These are phyloP conservation scores for Amblyopsis rosae DNA, from an alignment of 2,113 vertebrate species.

Conservation along the genomic window DNA sequence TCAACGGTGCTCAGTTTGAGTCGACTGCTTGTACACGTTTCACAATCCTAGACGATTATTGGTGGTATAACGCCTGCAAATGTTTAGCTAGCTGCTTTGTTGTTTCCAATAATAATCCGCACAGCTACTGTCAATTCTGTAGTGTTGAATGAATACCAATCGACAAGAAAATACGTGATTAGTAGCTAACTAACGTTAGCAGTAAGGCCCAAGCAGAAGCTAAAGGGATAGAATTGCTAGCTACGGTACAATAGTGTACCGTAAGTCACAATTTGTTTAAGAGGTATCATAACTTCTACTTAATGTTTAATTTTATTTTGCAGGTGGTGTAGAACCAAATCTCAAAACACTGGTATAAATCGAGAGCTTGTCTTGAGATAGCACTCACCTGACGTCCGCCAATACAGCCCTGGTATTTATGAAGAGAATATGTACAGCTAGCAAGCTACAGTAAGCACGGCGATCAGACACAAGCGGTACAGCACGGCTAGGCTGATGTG, in stretches of 20 bases:
- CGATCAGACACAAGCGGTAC: constrained; percentile 15
- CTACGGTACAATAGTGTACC: not conserved
- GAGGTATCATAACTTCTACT: not conserved
- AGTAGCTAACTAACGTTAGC: constrained; percentile 54
- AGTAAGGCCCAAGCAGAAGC: constrained; percentile 34
- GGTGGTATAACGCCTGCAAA: constrained; percentile 15
- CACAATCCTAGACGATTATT: not conserved
- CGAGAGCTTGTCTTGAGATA: not conserved
- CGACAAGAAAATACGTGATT: constrained; percentile 14
- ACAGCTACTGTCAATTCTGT: not conserved
- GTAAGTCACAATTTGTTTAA: no score
- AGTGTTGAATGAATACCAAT: constrained; percentile 4
- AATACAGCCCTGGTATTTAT: constrained; percentile 20
- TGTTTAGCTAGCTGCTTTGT: not conserved
- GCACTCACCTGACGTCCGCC: constrained; percentile 48
- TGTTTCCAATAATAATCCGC: not conserved
- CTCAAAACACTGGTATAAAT: not conserved
- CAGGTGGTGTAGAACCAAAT: not conserved
- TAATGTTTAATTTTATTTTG: not conserved
- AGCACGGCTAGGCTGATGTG: constrained; percentile 23
- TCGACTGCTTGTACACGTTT: not conserved
- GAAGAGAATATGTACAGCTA: constrained; percentile 36
- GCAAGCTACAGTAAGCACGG: constrained; percentile 31
- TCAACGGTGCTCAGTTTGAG: not conserved
- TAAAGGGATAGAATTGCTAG: constrained; percentile 42